These are phyloP conservation scores for Pangasianodon gigas DNA, from an alignment of 2,113 vertebrate species.

Conservation along the genomic window DNA sequence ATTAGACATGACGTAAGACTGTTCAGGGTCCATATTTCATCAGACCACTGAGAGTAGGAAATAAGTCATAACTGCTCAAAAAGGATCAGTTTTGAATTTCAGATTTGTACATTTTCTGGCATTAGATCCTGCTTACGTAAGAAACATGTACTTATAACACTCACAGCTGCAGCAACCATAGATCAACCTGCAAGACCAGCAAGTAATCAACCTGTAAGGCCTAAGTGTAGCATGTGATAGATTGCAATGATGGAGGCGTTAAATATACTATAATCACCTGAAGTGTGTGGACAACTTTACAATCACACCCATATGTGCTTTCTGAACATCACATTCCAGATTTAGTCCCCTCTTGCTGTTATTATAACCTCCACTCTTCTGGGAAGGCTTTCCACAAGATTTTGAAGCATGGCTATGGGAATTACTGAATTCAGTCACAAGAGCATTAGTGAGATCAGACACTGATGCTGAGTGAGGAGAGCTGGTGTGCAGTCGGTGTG, in stretches of 20 bases:
- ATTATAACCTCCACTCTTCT: not conserved
- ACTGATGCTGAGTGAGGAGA: not conserved
- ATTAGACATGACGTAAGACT: not conserved
- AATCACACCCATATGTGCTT: not conserved
- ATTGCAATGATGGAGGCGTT: no score
- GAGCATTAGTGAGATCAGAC: not conserved
- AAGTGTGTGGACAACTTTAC: not conserved
- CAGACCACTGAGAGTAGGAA: not conserved
- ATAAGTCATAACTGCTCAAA: not conserved
- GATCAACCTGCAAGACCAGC: not conserved
- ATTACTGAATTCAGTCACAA: not conserved
- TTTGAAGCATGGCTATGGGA: not conserved
- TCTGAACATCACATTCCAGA: not conserved
- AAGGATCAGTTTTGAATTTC: not conserved
- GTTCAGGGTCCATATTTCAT: not conserved
- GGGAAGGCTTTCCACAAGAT: not conserved
- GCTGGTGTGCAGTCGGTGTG: not conserved
- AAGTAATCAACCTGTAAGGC: not conserved
- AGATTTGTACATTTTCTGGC: not conserved
- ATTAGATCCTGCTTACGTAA: not conserved
- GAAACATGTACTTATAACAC: not conserved
- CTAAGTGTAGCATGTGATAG: no score
- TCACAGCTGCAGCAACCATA: not conserved
- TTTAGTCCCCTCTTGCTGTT: not conserved
- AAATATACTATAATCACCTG: not conserved